Evolutionary conservation across 2,888 invertebrate genomes (phyloP).

Genomic region (Calliopum simillimum): DNA sequence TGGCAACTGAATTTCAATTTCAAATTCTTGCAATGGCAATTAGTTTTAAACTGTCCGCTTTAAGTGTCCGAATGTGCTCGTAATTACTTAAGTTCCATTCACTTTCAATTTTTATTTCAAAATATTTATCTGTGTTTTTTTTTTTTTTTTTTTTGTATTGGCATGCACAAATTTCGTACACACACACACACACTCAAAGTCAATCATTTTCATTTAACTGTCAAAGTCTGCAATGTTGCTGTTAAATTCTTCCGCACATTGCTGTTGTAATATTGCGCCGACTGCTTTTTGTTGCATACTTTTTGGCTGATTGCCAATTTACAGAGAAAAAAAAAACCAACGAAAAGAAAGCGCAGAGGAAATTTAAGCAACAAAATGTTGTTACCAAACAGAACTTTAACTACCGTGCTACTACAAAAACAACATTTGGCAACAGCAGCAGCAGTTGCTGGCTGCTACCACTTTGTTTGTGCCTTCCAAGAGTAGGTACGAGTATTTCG

Average conservation of each 20-base stretch:
- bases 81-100: too few species aligned
- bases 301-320: constrained; percentile 31
- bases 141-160: background rate
- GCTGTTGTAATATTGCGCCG: background rate
- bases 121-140: background rate
- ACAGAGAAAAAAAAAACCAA: too few species aligned
- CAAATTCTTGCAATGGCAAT: too few species aligned
- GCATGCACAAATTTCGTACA: background rate
- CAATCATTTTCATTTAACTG: constrained; percentile 28
- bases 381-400: background rate
- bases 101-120: too few species aligned
- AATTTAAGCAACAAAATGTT: constrained; percentile 5
- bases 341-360: background rate
- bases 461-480: constrained; percentile 19
- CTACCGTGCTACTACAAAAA: background rate
- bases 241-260: background rate
- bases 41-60: too few species aligned
- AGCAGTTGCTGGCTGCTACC: background rate
- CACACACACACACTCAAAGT: constrained; percentile 1
- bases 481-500: background rate
- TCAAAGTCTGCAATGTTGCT: constrained; percentile 6
- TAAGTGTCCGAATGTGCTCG: too few species aligned
- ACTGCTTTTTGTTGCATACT: constrained; percentile 14
- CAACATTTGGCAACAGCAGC: constrained; percentile 17
- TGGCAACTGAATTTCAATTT: too few species aligned